A percentile compares a stretch with the other conserved stretches of the same genome.
phyloP scores from a whole-genome alignment of 2,888 invertebrate species.

The Lydus trimaculatus region DNA sequence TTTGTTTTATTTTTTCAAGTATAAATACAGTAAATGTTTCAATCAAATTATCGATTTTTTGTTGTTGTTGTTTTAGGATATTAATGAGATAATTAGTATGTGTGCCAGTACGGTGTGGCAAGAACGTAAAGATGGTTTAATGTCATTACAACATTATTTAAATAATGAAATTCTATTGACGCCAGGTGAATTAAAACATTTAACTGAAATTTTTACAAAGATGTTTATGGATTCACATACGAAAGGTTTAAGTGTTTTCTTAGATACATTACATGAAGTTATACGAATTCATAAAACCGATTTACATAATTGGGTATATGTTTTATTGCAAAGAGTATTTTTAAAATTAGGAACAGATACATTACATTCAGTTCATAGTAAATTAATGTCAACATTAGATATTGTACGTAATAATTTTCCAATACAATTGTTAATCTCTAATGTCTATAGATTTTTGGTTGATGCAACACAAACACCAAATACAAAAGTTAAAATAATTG shows the following conservation, averaged over 20 bases:
- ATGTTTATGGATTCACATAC: slow-evolving; percentile 98
- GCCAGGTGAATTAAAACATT: slow-evolving; percentile 76
- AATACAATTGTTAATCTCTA: slow-evolving; percentile 70
- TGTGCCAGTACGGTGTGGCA: slow-evolving; percentile 93
- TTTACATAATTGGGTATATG: slow-evolving; percentile 92
- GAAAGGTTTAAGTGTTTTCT: slow-evolving; percentile 90
- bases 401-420: slow-evolving; percentile 77
- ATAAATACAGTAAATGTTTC: not conserved
- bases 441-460: slow-evolving; percentile 81
- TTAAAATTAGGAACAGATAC: slow-evolving; percentile 87
- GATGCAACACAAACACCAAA: slow-evolving; percentile 95
- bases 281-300: slow-evolving; percentile 86
- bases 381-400: slow-evolving; percentile 86
- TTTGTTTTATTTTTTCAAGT: not conserved
- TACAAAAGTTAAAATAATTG: slow-evolving; percentile 78
- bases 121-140: slow-evolving; percentile 92
- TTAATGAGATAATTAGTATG: slow-evolving; percentile 83
- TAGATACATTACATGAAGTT: slow-evolving; percentile 92
- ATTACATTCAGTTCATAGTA: slow-evolving; percentile 88
- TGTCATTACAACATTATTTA: slow-evolving; percentile 75
- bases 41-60: not conserved
- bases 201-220: slow-evolving; percentile 93
- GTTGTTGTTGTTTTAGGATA: slow-evolving; percentile 66
- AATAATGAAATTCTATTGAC: slow-evolving; percentile 72
- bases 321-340: slow-evolving; percentile 78